Base-by-base conservation (phyloP, 2,797 vertebrate genomes). In the Erethizon dorsatum region DNA sequence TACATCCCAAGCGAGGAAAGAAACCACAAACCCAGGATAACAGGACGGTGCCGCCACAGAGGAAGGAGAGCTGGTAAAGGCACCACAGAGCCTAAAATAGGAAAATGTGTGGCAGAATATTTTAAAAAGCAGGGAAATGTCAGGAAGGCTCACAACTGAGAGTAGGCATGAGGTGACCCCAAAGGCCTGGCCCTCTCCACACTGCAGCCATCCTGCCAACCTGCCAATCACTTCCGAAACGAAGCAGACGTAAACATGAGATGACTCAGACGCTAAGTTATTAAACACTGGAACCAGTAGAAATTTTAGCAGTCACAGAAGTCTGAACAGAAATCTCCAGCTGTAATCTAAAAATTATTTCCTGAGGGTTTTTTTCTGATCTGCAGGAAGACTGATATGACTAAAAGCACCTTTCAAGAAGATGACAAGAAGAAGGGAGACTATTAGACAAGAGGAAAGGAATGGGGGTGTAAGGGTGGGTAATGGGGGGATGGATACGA, bases 281-380 rank as follows among this genome's bases (percentile, higher is more conserved):
- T n/a, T 87, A 93, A 90, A 96, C 79, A 93, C 73, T 78, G 50
- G 63, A 94, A 94, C 57, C 17, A 67, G 69, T 14, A 71, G 93
- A 95, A 87, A 96, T 54, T 79, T 96, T 79, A 85, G 84, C 57
- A 89, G 80, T 92, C 71, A 63, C 37, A 90, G 17, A 50, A 75
- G 45, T 89, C 75, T 89, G 45, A 95, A 96, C 93, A 91, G 92
- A 95, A 97, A 82, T 88, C 54, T 89, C 61, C 45, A 86, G 63
- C 2, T 79, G 14, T 59, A 83, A 95, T 91, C 54, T 87, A 91
- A 96, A 92, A 95, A 93, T 65, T 91, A 88, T 59, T 86, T 96
- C 22, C 89, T 80, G 31, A 80, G 56, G 93, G 71, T 31, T 91
- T 84, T 61, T 96, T 96, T 69, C 83, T 69, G 50, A 84, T 80